phyloP scores from a whole-genome alignment of 1,140 invertebrate genomes.

The Penaeus japonicus region DNA sequence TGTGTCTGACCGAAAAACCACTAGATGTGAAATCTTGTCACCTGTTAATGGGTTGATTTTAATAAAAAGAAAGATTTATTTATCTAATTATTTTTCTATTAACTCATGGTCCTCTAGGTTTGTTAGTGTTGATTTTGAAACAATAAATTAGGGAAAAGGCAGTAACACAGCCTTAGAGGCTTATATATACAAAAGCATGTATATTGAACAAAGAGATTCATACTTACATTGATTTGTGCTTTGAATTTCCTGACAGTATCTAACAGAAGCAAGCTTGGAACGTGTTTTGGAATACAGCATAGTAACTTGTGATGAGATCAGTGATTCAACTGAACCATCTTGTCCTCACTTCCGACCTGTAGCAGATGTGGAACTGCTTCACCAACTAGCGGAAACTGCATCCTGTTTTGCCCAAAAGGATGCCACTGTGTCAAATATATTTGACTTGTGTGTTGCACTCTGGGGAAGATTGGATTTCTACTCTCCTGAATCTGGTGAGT shows the following conservation, averaged over 20 bases:
- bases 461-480: conserved; percentile 75
- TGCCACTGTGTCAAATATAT: conserved; percentile 69
- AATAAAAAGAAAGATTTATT: no score
- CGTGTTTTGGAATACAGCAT: conserved; percentile 62
- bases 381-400: conserved; percentile 40
- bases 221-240: not conserved
- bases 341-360: conserved; percentile 34
- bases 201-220: not conserved
- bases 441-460: conserved; percentile 81
- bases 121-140: no score
- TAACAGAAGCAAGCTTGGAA: conserved; percentile 31
- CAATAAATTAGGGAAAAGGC: no score
- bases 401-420: not conserved
- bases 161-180: no score
- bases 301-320: conserved; percentile 65
- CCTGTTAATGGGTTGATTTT: no score
- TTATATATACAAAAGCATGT: no score
- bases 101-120: no score
- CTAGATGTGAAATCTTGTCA: no score
- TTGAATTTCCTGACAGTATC: not conserved
- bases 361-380: conserved; percentile 40
- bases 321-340: conserved; percentile 60
- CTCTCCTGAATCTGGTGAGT: conserved; percentile 45
- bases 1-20: no score
- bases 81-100: no score